These are phyloP conservation scores for Piaya cayana DNA, from an alignment of 2,113 vertebrate species.

Conservation along the genomic window DNA sequence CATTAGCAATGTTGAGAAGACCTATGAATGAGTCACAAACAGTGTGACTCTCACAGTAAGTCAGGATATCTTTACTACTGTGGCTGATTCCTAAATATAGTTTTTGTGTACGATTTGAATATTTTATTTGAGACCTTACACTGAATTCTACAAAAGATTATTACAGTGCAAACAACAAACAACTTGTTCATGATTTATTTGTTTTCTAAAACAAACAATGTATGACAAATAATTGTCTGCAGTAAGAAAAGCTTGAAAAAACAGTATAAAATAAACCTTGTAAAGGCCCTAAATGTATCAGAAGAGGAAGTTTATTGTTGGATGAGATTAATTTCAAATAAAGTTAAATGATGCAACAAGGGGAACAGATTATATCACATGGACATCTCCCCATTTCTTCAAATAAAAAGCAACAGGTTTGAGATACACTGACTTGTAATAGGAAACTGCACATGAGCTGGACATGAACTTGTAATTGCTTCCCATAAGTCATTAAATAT, in stretches of 20 bases:
- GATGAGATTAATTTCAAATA: not conserved
- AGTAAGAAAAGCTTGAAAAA: not conserved
- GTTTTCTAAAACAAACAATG: not conserved
- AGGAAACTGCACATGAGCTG: not conserved
- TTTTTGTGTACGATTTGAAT: not conserved
- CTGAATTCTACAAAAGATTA: not conserved
- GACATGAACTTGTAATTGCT: not conserved
- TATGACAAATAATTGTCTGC: not conserved
- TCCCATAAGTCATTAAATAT: not conserved
- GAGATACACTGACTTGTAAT: not conserved
- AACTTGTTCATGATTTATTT: too few species aligned
- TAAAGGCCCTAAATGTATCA: not conserved
- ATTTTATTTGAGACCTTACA: not conserved
- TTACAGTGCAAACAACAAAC: not conserved
- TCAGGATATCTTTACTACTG: not conserved
- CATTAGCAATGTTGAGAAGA: not conserved
- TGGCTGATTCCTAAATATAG: slow-evolving; percentile 10
- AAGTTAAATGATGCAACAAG: not conserved
- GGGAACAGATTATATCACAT: not conserved
- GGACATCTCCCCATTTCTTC: not conserved
- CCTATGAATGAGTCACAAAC: not conserved
- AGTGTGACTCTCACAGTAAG: slow-evolving; percentile 5
- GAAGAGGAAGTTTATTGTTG: not conserved
- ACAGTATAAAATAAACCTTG: not conserved
- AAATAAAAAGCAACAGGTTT: not conserved